A percentile compares a stretch with the other conserved stretches of the same genome.
Evolutionary conservation across 2,888 invertebrate species (phyloP).

Genomic region (Byasa hedistus): DNA sequence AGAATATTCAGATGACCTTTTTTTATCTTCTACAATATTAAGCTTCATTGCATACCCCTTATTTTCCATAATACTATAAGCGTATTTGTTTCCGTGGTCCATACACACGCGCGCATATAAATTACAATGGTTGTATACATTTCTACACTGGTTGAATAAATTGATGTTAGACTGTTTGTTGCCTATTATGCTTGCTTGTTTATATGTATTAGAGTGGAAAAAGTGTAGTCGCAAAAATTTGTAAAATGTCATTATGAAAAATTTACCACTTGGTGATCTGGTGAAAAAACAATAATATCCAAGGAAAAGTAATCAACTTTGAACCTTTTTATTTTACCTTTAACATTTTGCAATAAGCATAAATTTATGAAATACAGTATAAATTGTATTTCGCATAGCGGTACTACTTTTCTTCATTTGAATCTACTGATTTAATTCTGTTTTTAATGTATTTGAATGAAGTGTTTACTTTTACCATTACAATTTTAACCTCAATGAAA

Average conservation of each 20-base stretch:
- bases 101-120: constrained; percentile 53
- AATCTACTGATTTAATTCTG: no score
- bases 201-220: constrained; percentile 3
- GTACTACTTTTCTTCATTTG: no score
- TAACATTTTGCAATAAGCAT: no score
- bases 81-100: constrained; percentile 69
- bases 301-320: no score
- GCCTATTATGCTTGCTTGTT: not conserved
- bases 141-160: constrained; percentile 30
- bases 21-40: constrained; percentile 33
- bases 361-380: no score
- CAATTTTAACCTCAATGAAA: no score
- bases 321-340: no score
- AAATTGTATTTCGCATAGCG: no score
- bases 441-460: no score
- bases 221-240: constrained; percentile 16
- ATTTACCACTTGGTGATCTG: not conserved
- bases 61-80: constrained; percentile 61
- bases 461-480: no score
- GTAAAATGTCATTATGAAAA: constrained; percentile 12
- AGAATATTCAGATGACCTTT: constrained; percentile 41
- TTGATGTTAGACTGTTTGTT: not conserved
- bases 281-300: not conserved
- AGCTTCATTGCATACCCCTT: constrained; percentile 55
- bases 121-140: constrained; percentile 43